Conservation (phyloP, 1,140 invertebrate species). For the Temnothorax longispinosus region DNA sequence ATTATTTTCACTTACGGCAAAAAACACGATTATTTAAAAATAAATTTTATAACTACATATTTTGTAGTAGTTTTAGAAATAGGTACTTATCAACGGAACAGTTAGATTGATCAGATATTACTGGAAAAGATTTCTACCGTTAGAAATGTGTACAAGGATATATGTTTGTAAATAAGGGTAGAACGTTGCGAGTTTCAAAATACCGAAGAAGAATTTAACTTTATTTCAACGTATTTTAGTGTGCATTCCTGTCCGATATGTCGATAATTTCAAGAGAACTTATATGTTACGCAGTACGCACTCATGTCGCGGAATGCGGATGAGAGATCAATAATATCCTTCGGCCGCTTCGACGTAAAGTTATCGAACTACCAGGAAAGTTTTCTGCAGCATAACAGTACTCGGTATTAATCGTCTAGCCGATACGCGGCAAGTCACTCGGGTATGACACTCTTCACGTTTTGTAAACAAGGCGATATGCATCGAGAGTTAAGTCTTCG, state of each 20-base stretch:
- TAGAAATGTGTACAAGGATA: background rate
- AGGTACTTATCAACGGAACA: background rate
- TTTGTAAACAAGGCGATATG: slow-evolving; percentile 64
- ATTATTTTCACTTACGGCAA: too few species aligned
- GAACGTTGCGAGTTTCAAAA: background rate
- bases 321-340: background rate
- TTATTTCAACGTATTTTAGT: background rate
- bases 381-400: slow-evolving; percentile 14
- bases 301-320: background rate
- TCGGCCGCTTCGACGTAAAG: background rate
- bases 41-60: background rate
- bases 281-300: background rate
- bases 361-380: background rate
- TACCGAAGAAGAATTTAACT: background rate
- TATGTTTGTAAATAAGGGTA: background rate
- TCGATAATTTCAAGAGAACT: background rate
- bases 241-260: background rate
- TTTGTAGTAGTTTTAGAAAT: background rate
- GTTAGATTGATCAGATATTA: background rate
- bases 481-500: slow-evolving; percentile 15
- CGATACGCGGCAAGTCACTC: slow-evolving; percentile 23
- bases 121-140: background rate
- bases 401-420: slow-evolving; percentile 3
- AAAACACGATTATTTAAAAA: background rate
- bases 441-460: slow-evolving; percentile 25